Evolutionary conservation across 2,113 vertebrate genomes (phyloP), one percentile per base, ranked within the genome.

Genomic region (Thryonomys swinderianus): DNA sequence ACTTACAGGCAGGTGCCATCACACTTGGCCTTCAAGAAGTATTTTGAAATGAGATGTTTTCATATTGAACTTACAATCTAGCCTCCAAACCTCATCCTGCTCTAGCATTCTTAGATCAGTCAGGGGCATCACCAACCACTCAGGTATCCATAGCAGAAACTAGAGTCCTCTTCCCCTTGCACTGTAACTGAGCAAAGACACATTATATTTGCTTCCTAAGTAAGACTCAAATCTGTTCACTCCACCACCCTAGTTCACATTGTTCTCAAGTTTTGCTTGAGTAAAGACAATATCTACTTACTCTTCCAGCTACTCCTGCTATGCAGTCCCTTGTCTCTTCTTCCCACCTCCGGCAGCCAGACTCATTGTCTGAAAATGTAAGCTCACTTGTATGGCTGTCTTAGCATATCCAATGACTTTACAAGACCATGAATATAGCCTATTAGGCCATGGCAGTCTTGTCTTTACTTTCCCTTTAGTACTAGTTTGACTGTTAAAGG

Each of bases 401-500:
- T 67, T 61, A 18, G 1, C 40, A 57, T 16, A 1, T 66, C 48
- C 85, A 69, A 0, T 85, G 53, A 55, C 59, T 76, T 64, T n/a
- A 12, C 6, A 40, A 42, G 8, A n/a, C 45, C 25, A 6, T 27
- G 55, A 48, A 67, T 32, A 5, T 14, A n/a, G 27, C 27, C n/a
- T 7, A 17, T 30, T 10, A 53, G 57, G 10, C 1, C 40, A 30
- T 0, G 2, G 18, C 27, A 32, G 5, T 69, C 85, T 78, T 86
- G 42, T 69, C 13, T 71, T 12, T 59, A 25, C 48, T 34, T 53
- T 23, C 32, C 27, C 78, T 76, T 55, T 25, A 1, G n/a, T 69
- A 79, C 32, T 81, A 67, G 59, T 86, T 67, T 91, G 40, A 74
- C n/a, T 74, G n/a, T 59, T 79, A 83, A 83, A 95, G 57, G 30